Conservation (phyloP, 2,888 invertebrate species). For the Drosophila merina region DNA sequence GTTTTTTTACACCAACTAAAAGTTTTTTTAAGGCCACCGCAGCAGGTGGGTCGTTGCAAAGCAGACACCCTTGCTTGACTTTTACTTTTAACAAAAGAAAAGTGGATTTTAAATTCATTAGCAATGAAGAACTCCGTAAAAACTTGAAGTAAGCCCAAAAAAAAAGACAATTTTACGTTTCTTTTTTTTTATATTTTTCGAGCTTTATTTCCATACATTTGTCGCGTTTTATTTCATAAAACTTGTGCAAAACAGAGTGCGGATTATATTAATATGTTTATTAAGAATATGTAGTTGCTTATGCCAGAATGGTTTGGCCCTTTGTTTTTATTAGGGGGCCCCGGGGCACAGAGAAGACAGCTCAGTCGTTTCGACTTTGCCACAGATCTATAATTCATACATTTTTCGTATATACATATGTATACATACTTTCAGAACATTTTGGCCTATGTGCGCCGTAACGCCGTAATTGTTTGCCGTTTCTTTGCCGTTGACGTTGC, state of each 20-base stretch:
- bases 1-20: conserved; percentile 10
- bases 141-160: conserved; percentile 17
- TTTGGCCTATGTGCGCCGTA: conserved; percentile 24
- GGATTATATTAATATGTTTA: conserved; percentile 1
- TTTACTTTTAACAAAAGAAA: background rate
- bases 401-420: conserved; percentile 10
- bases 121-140: conserved; percentile 10
- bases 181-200: background rate
- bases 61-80: background rate
- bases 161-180: conserved; percentile 2
- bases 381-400: conserved; percentile 7
- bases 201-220: background rate
- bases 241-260: background rate
- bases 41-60: conserved; percentile 11
- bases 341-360: conserved; percentile 1
- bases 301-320: background rate
- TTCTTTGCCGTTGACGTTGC: conserved; percentile 13
- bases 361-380: conserved; percentile 5
- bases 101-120: background rate
- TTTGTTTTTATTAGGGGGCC: background rate
- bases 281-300: background rate
- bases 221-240: background rate
- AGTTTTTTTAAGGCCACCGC: conserved; percentile 9
- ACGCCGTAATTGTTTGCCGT: conserved; percentile 4
- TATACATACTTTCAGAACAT: conserved; percentile 26